A percentile compares a stretch with the other conserved stretches of the same genome.
These are phyloP conservation scores for Ormyrus rosae DNA, from an alignment of 2,888 invertebrate species.

Conservation along the genomic window DNA sequence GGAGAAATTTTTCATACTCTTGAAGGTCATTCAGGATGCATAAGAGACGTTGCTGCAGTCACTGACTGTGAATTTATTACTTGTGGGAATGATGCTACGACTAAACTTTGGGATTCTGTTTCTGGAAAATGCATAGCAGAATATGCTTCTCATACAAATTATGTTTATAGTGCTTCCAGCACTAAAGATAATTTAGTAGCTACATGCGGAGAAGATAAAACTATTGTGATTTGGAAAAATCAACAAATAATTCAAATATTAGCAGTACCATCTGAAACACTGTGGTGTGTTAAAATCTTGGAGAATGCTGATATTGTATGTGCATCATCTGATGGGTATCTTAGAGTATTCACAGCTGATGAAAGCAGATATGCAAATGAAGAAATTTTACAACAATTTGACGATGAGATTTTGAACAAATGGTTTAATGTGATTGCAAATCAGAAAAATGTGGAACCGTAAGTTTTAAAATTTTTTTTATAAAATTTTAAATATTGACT, in stretches of 20 bases:
- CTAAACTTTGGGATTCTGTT: constrained; percentile 88
- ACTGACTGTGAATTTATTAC: constrained; percentile 88
- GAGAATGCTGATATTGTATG: constrained; percentile 94
- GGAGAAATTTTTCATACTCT: constrained; percentile 76
- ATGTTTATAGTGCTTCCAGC: constrained; percentile 82
- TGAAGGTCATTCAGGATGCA: constrained; percentile 93
- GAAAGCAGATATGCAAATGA: constrained; percentile 82
- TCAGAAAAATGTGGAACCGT: constrained; percentile 77
- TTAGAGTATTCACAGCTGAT: constrained; percentile 90
- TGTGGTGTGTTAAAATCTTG: constrained; percentile 91
- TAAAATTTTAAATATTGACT: no score
- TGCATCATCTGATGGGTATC: constrained; percentile 86
- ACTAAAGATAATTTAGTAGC: constrained; percentile 81
- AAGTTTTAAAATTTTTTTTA: constrained; percentile 66
- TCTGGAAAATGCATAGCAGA: constrained; percentile 86
- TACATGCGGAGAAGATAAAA: constrained; percentile 91
- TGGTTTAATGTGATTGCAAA: no score
- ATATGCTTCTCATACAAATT: constrained; percentile 90
- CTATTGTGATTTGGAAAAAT: constrained; percentile 87
- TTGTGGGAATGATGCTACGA: constrained; percentile 93
- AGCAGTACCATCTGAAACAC: constrained; percentile 88
- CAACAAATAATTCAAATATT: constrained; percentile 82
- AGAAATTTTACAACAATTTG: constrained; percentile 78
- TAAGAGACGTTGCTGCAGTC: constrained; percentile 86
- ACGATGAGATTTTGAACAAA: constrained; percentile 77